These are phyloP conservation scores for Luidia sarsii DNA, from an alignment of 53 echinoderm and acorn worm species.

Conservation along the genomic window DNA sequence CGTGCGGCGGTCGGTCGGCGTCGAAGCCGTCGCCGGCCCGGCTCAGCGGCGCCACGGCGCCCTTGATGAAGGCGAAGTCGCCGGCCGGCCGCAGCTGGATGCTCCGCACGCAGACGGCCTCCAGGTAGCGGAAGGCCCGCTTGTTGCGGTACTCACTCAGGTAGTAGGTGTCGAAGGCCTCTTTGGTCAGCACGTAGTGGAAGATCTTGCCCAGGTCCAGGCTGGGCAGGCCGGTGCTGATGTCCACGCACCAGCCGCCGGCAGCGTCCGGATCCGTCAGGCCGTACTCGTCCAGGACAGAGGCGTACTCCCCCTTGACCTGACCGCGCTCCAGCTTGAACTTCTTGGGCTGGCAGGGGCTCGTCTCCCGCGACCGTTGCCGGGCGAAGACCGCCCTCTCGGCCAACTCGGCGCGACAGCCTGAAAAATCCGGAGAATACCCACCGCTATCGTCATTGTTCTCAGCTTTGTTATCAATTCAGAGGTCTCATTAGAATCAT, in stretches of 20 bases:
- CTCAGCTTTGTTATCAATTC: neutral
- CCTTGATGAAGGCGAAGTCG: slow-evolving; percentile 26
- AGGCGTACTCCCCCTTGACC: slow-evolving; percentile 20
- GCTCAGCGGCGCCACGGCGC: slow-evolving; percentile 19
- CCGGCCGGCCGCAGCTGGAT: slow-evolving; percentile 13
- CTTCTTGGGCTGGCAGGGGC: slow-evolving; percentile 38
- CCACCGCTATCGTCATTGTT: neutral
- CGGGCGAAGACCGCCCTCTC: slow-evolving; percentile 22
- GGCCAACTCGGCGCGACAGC: slow-evolving; percentile 28
- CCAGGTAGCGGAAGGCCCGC: slow-evolving; percentile 27
- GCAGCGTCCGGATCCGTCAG: slow-evolving; percentile 27
- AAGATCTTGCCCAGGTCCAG: slow-evolving; percentile 45
- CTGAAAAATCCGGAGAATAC: too few relatives aligned
- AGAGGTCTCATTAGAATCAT: neutral
- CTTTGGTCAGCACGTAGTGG: slow-evolving; percentile 45
- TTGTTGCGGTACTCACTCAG: slow-evolving; percentile 33
- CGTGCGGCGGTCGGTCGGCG: neutral
- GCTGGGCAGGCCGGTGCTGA: slow-evolving; percentile 15
- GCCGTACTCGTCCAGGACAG: slow-evolving; percentile 16
- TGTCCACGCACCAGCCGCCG: slow-evolving; percentile 27
- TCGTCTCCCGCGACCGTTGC: slow-evolving; percentile 3
- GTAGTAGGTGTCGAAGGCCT: slow-evolving; percentile 50
- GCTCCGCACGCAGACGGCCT: slow-evolving; percentile 34
- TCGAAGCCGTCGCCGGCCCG: slow-evolving; percentile 25
- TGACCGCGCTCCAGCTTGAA: slow-evolving; percentile 39